Evolutionary conservation across 2,797 vertebrate species (phyloP).

Genomic region (Sebastes cheni): DNA sequence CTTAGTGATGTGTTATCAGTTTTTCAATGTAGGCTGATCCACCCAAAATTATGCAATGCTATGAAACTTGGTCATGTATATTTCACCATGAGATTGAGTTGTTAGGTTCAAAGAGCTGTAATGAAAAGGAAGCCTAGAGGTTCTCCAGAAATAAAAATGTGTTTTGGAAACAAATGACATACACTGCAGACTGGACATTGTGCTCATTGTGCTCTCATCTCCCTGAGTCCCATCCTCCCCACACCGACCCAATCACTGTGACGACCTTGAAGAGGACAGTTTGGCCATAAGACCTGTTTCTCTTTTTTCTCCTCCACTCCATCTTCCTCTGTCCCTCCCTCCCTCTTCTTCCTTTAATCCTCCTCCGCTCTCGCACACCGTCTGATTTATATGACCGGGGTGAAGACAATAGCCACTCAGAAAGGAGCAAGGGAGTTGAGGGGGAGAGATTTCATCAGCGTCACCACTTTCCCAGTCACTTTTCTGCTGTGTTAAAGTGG

Average conservation of each 20-base stretch:
- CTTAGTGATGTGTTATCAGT: neutral
- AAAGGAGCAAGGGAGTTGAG: slow-evolving; percentile 40
- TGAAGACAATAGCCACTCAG: slow-evolving; percentile 71
- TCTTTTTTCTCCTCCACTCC: slow-evolving; percentile 54
- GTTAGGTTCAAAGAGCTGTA: neutral
- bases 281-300: slow-evolving; percentile 57
- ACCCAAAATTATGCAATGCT: neutral
- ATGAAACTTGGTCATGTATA: slow-evolving; percentile 9
- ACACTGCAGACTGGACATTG: slow-evolving; percentile 24
- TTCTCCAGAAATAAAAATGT: slow-evolving; percentile 8
- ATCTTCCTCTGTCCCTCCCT: slow-evolving; percentile 42
- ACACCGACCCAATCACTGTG: slow-evolving; percentile 61
- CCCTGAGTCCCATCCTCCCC: slow-evolving; percentile 47
- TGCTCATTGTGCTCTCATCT: slow-evolving; percentile 50
- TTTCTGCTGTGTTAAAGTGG: slow-evolving; percentile 23
- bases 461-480: slow-evolving; percentile 47
- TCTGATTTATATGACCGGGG: slow-evolving; percentile 71
- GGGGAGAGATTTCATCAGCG: slow-evolving; percentile 52
- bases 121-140: neutral
- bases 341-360: slow-evolving; percentile 55
- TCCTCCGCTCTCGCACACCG: slow-evolving; percentile 34
- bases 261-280: slow-evolving; percentile 77
- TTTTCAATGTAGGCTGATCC: neutral
- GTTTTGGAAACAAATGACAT: slow-evolving; percentile 25
- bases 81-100: neutral